phyloP scores from a whole-genome alignment of 2,888 invertebrate genomes.

The Oxytorus armatus region DNA sequence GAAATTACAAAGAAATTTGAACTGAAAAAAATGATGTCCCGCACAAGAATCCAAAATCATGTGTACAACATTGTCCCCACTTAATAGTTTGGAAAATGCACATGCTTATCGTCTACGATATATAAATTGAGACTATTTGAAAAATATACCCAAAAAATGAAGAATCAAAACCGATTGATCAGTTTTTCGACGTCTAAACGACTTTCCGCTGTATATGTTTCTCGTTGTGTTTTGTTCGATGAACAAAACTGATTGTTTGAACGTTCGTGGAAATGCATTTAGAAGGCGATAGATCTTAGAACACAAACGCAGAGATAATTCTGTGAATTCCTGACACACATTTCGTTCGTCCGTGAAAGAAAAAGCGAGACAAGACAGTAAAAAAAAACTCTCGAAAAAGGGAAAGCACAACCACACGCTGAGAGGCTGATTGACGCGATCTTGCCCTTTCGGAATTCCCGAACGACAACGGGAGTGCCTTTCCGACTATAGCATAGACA shows the following conservation, averaged over 20 bases:
- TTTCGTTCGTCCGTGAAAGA: conserved; percentile 11
- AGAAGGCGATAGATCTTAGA: background rate
- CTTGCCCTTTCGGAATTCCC: conserved; percentile 30
- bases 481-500: background rate
- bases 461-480: background rate
- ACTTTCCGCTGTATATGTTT: background rate
- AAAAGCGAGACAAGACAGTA: background rate
- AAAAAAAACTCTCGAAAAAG: conserved; percentile 27
- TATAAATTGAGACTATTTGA: background rate
- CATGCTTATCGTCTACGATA: background rate
- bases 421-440: conserved; percentile 51
- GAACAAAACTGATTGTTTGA: background rate
- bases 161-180: background rate
- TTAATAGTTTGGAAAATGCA: no score
- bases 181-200: background rate
- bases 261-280: background rate
- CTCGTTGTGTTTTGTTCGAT: conserved; percentile 2
- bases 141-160: background rate
- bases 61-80: no score
- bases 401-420: conserved; percentile 37
- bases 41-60: no score
- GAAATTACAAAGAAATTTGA: no score
- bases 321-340: background rate
- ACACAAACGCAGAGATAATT: background rate
- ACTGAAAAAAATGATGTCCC: no score